Evolutionary conservation across 2,888 invertebrate species (phyloP).

Genomic region (Parasteatoda lunata): DNA sequence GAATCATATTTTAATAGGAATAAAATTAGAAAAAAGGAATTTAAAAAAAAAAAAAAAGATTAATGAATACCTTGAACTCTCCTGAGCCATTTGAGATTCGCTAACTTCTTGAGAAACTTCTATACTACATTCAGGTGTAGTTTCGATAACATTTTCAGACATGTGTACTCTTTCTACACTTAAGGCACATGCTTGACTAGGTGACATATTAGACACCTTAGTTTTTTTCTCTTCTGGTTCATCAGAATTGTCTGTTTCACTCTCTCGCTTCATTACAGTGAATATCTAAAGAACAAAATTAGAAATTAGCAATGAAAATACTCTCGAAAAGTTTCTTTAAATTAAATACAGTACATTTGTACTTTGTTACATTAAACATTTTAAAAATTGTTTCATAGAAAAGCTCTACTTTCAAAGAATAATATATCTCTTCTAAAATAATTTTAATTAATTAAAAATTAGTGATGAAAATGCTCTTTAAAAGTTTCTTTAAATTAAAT

Average conservation of each 20-base stretch:
- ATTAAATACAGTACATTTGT: too few species aligned
- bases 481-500: too few species aligned
- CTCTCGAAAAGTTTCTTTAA: too few species aligned
- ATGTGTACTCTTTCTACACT: conserved; percentile 20
- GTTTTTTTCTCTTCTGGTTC: conserved; percentile 22
- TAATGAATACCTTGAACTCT: conserved; percentile 29
- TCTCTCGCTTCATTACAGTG: conserved; percentile 26
- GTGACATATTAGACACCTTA: neutral
- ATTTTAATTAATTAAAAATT: too few species aligned
- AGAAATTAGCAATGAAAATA: too few species aligned
- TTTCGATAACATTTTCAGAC: conserved; percentile 14
- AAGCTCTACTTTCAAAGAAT: too few species aligned
- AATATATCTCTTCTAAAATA: too few species aligned
- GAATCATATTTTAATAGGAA: neutral
- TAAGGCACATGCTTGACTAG: conserved; percentile 8
- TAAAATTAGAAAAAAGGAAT: neutral
- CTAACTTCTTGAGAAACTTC: conserved; percentile 40
- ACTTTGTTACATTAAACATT: too few species aligned
- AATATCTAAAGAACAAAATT: too few species aligned
- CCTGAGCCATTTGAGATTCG: conserved; percentile 23
- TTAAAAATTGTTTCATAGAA: too few species aligned
- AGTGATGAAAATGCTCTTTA: too few species aligned
- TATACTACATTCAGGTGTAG: conserved; percentile 33
- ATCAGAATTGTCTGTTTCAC: conserved; percentile 26
- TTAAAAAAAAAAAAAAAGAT: neutral